Evolutionary conservation across 2,113 vertebrate species (phyloP), one percentile per base, ranked within the genome.

Genomic region (Sardina pilchardus): DNA sequence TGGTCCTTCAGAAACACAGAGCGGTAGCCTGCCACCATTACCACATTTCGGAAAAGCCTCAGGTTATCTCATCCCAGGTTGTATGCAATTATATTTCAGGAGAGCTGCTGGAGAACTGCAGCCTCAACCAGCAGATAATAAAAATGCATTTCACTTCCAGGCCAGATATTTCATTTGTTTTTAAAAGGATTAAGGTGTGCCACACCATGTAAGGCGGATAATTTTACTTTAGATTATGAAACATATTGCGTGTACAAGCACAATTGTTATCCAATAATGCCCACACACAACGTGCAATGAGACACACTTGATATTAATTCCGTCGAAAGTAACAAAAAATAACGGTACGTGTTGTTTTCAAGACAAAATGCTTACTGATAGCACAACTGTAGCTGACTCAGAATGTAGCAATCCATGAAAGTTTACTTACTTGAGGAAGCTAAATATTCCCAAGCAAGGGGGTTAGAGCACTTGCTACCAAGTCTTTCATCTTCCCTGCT

Each of bases 141-240:
- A 67, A 78, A 78, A 91, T 81, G 1, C 42, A 53, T 86, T 87
- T 87, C 56, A 81, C 85, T 89, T 88, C 50, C 81, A 84, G 82
- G 87, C 48, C 85, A 59, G 5, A 81, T 88, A 89, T 92, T 92
- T 88, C 63, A 92, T 90, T 91, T 90, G 85, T 87, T 85, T 43
- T 89, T 85, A 87, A 82, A 78, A 88, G 86, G 86, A 91, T 91
- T 85, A 87, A 53, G 56, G 12, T 44, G 39, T 48, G n/a, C 36
- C 78, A 82, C 78, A 75, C 48, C 75, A 83, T 86, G 89, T 71
- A 26, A 84, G 85, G 81, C 85, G 82, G n/a, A 89, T 53, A 14
- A 0, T 89, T 89, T 47, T 86, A 87, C 82, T 82, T 3, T 24
- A 63, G 84, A 83, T 88, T 63, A 86, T 90, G 56, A 90, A 93